Evolutionary conservation across 2,113 vertebrate species (phyloP), one percentile per base, ranked within the genome.

Genomic region (Hirundichthys speculiger): DNA sequence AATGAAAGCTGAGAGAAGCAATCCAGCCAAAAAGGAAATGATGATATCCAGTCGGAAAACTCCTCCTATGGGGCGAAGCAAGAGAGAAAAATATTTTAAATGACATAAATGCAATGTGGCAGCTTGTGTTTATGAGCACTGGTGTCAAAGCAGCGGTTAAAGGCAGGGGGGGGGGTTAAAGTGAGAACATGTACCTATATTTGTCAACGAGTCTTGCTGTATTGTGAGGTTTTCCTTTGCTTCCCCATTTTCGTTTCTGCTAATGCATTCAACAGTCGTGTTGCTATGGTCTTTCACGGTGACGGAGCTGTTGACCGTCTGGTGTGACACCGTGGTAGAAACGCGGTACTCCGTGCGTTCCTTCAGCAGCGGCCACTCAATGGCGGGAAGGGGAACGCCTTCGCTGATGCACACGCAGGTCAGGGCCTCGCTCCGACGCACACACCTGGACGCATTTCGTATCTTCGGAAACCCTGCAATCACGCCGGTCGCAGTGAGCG

Each of bases 341-440:
- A 77, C 3, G 1, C 24, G 51, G 57, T 85, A 86, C 6, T 64
- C 50, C 2, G 38, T 25, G 14, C 43, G 45, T n/a, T 64, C 25
- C 14, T 55, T 10, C 65, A 88, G 20, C 54, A 73, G 57, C 0
- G 69, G 78, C 88, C 88, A 90, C 24, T 2, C 50, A 16, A 90
- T 73, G 41, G 63, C n/a, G 40, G 88, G 86, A 13, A 80, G 34
- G 43, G 81, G 83, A 55, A 70, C 15, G 3, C 85, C 88, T 24
- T 63, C 38, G 42, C 62, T 79, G 38, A 84, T 14, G 13, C 86
- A 90, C 52, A 70, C 21, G 56, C 88, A 88, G 13, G 68, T 90
- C 79, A 86, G 42, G 18, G 68, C 38, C 14, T 21, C 42, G 0
- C 65, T 69, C 16, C 34, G 43, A 22, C 49, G 8, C 21, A 13